phyloP scores from a whole-genome alignment of 2,888 invertebrate genomes.

The Nowickia ferox region DNA sequence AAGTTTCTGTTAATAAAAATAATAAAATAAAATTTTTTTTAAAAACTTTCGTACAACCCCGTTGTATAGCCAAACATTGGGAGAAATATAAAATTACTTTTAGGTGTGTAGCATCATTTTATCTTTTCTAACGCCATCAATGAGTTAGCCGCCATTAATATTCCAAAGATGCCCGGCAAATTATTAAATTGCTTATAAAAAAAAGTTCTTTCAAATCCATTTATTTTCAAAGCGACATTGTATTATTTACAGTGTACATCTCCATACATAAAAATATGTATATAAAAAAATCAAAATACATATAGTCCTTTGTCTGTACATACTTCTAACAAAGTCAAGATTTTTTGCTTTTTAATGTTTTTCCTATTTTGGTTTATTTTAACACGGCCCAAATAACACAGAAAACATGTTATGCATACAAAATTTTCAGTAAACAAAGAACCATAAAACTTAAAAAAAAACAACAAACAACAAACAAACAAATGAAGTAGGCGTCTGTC shows the following conservation, averaged over 20 bases:
- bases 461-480: slow-evolving; percentile 36
- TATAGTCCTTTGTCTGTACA: slow-evolving; percentile 11
- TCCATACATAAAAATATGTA: background rate
- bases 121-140: slow-evolving; percentile 6
- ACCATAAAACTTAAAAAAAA: background rate
- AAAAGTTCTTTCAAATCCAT: slow-evolving; percentile 59
- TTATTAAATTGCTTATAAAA: slow-evolving; percentile 68
- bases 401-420: slow-evolving; percentile 70
- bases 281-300: slow-evolving; percentile 33
- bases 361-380: slow-evolving; percentile 31
- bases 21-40: no score
- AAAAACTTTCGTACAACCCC: no score
- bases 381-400: slow-evolving; percentile 59
- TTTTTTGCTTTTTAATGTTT: slow-evolving; percentile 43
- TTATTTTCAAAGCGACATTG: slow-evolving; percentile 22
- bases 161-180: slow-evolving; percentile 57
- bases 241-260: no score
- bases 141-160: slow-evolving; percentile 52
- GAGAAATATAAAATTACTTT: no score
- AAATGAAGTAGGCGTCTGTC: slow-evolving; percentile 32
- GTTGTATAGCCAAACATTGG: no score
- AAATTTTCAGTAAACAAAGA: slow-evolving; percentile 44
- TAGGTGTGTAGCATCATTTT: slow-evolving; percentile 7
- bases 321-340: slow-evolving; percentile 36
- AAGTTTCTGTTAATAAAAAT: no score